Evolutionary conservation across 2,113 vertebrate species (phyloP).

Genomic region (Embiotoca jacksoni): DNA sequence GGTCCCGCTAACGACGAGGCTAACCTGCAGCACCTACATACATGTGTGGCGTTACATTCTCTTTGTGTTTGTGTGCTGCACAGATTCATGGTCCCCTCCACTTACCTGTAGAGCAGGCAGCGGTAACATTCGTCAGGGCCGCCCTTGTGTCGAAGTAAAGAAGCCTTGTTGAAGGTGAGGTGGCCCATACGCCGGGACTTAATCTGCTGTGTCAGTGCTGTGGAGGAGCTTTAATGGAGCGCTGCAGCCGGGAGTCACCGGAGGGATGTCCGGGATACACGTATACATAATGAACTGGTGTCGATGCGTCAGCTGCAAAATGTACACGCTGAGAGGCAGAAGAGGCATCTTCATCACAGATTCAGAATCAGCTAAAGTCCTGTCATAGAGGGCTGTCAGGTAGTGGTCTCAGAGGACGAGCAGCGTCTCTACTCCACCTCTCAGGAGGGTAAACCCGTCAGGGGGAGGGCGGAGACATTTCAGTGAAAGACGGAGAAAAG

Average conservation of each 20-base stretch:
- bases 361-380: too few relatives aligned
- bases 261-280: too few relatives aligned
- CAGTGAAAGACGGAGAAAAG: too few relatives aligned
- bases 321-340: too few relatives aligned
- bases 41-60: constrained; percentile 3
- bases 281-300: too few relatives aligned
- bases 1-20: not conserved
- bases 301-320: too few relatives aligned
- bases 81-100: constrained; percentile 31
- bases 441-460: too few relatives aligned
- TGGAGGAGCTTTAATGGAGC: constrained; percentile 1
- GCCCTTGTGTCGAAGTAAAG: constrained; percentile 13
- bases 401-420: too few relatives aligned
- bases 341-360: too few relatives aligned
- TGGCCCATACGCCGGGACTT: constrained; percentile 8
- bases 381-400: too few relatives aligned
- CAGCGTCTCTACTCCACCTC: too few relatives aligned
- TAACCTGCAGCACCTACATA: constrained; percentile 1
- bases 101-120: not conserved
- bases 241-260: not conserved
- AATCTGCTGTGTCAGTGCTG: constrained; percentile 5
- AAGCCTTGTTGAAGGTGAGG: constrained; percentile 38
- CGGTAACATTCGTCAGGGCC: constrained; percentile 22
- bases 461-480: too few relatives aligned
- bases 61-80: not conserved